Evolutionary conservation across 2,888 invertebrate species (phyloP), one percentile per base, ranked within the genome.

Genomic region (Hemistola chrysoprasaria): DNA sequence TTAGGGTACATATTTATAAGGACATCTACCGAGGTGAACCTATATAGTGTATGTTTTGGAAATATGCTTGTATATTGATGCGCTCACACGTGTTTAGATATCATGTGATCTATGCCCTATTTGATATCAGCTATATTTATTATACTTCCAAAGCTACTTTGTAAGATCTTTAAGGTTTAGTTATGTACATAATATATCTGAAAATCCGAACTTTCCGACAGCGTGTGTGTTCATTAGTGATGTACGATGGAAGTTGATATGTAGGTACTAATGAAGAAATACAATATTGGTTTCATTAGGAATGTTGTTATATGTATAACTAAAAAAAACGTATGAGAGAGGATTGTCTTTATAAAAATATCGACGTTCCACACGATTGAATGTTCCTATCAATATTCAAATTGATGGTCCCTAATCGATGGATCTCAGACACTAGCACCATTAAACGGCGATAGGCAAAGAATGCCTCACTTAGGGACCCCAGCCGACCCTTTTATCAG

Each of bases 401-500:
- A 86, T 84, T 81, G 77, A 67, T 71, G 69, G 70, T 74, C 71
- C 67, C 70, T 61, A 61, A 69, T 61, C 67, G 67, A 79, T 74
- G 74, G 78, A 77, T 81, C 73, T 76, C 74, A 76, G 75, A 77
- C 80, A 77, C 72, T 75, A 72, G 68, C 60, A 57, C 78, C 79
- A 83, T 84, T 86, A 84, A 79, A 78, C 60, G 73, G 65, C 73
- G 79, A 81, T 82, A 78, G 76, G 78, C 63, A 78, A 84, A 85
- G 80, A 84, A 84, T 82, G 71, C 78, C 73, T 78, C 80, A 79
- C 82, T 84, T 80, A 80, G 69, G 74, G 70, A 65, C 67, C 77
- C 65, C 65, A 58, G 57, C 50, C 75, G 78, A 83, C 82, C 84
- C 83, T 84, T 85, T 83, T 83, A 83, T 84, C 80, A 76, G 77